Base-by-base conservation (phyloP, 2,797 vertebrate species). In the Miichthys miiuy region DNA sequence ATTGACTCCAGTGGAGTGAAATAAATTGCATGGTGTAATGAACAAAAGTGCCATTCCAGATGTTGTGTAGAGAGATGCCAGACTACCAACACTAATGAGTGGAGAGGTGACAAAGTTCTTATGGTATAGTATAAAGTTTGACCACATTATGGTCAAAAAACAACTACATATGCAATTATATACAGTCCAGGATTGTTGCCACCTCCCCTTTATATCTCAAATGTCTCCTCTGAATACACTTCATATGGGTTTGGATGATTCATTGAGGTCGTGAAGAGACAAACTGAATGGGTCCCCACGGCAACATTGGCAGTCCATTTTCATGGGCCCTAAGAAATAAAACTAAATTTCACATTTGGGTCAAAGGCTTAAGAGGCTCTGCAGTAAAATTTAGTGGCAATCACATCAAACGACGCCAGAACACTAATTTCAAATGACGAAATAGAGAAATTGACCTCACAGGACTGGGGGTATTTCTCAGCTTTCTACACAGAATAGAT, bases 31-130 rank as follows among this genome's bases (percentile, higher is more conserved):
- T 60, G 55, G 27, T 16, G 51, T 58, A 47, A 75, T 64, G 65
- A 85, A 14, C 38, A 72, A 79, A 75, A 67, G 73, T 30, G 38
- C n/a, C 8, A 14, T 72, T 83, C 68, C 68, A 83, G 56, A 87
- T 87, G 42, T 56, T 27, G 50, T 79, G 67, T 34, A 56, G 72
- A 79, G 68, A 79, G 56, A 78, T 76, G 66, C 70, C 72, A 68
- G 70, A 71, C 62, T 21, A 50, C 4, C 54, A 75, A 27, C 1
- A 14, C 54, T 61, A 75, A 72, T 54, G 68, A 85, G n/a, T 58
- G 46, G n/a, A 75, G 51, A 14, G 41, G 16, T 69, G 46, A 69
- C 56, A 61, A 27, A 17, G 20, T 21, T 77, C 46, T 60, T 16
- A 18, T 46, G 8, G 46, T 62, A 11, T 1, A 70, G 30, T 52